phyloP scores from a whole-genome alignment of 2,797 vertebrate genomes.

The Stomatorhinus walkeri region DNA sequence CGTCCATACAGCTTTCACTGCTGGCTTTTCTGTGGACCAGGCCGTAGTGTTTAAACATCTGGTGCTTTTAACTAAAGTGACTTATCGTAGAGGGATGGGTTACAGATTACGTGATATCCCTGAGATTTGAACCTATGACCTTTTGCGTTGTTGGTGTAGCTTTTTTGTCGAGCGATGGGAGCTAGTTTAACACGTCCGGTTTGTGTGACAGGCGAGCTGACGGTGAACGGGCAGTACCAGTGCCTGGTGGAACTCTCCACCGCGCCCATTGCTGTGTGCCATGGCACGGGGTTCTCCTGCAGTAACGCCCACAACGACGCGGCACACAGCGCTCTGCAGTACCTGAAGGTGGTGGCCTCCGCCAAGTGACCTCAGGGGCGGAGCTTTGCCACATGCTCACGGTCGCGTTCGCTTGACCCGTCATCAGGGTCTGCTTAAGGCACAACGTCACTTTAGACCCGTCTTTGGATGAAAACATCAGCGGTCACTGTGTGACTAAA shows the following conservation, averaged over 20 bases:
- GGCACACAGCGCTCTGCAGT: conserved; percentile 72
- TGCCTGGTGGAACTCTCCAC: conserved; percentile 75
- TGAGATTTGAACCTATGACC: neutral
- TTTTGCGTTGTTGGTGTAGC: neutral
- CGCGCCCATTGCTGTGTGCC: conserved; percentile 69
- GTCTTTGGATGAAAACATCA: neutral
- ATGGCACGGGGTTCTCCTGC: conserved; percentile 70
- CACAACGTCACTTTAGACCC: neutral
- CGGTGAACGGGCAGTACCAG: conserved; percentile 73
- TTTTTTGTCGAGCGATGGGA: neutral
- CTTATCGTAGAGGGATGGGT: neutral
- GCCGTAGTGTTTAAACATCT: neutral
- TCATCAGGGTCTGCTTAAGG: neutral
- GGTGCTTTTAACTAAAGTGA: neutral
- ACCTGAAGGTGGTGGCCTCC: conserved; percentile 70
- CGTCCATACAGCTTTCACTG: neutral
- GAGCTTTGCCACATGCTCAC: neutral
- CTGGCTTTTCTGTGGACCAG: neutral
- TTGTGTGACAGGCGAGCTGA: conserved; percentile 66
- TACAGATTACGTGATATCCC: neutral
- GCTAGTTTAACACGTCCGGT: neutral
- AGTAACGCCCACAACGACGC: conserved; percentile 70
- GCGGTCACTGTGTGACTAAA: neutral
- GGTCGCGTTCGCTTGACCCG: neutral
- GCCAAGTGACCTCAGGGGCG: conserved; percentile 42